Evolutionary conservation across 2,888 invertebrate species (phyloP).

Genomic region (Nephrotoma flavescens): DNA sequence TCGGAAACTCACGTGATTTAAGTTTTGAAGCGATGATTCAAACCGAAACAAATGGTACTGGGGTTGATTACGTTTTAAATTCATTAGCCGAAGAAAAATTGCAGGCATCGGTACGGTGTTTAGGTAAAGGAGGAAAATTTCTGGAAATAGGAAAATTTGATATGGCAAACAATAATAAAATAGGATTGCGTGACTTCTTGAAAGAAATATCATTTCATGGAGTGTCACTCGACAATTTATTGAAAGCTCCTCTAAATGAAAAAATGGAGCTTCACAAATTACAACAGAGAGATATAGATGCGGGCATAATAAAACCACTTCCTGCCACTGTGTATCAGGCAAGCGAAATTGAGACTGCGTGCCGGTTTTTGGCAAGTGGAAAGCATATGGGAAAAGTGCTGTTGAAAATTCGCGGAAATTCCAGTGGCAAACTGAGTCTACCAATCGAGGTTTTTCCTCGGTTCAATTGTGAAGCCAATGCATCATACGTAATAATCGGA

Average conservation of each 20-base stretch:
- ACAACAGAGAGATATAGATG: constrained; percentile 45
- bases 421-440: constrained; percentile 17
- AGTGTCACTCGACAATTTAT: constrained; percentile 56
- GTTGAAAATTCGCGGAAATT: constrained; percentile 26
- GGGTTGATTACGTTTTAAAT: constrained; percentile 84
- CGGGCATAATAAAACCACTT: constrained; percentile 55
- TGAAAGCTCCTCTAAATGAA: constrained; percentile 27
- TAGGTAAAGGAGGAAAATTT: constrained; percentile 49
- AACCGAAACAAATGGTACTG: constrained; percentile 63
- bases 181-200: constrained; percentile 49
- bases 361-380: constrained; percentile 46
- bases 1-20: constrained; percentile 75
- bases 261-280: not conserved
- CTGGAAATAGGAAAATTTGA: constrained; percentile 81
- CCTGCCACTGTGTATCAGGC: constrained; percentile 44
- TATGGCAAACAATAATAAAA: constrained; percentile 46
- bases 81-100: constrained; percentile 87
- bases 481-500: constrained; percentile 49
- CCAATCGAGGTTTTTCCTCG: constrained; percentile 22
- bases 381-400: constrained; percentile 68
- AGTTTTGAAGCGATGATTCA: constrained; percentile 79
- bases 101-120: constrained; percentile 47
- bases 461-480: constrained; percentile 22
- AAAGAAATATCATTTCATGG: constrained; percentile 64
- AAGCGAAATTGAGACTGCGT: constrained; percentile 56